Percentiles rank a stretch among this genome's conserved stretches.
Conservation (phyloP, 2,797 vertebrate species). For the Pseudochirops corinnae region DNA sequence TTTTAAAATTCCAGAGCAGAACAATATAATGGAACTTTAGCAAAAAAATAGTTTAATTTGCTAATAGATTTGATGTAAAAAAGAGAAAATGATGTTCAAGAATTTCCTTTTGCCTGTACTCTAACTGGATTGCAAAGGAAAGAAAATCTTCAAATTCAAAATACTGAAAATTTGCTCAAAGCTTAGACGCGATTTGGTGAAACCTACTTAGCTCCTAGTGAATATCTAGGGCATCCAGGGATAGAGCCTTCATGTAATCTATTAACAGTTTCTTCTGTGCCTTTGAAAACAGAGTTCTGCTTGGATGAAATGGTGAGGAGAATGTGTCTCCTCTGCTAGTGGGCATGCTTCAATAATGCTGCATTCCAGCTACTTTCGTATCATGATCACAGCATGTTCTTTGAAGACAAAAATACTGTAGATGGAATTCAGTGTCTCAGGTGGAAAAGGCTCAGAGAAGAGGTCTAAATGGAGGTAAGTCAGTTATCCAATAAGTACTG, state of each 20-base stretch:
- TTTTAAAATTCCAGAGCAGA: constrained; percentile 44
- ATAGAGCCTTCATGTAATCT: neutral
- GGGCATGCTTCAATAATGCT: neutral
- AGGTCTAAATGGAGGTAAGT: neutral
- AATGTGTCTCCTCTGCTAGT: neutral
- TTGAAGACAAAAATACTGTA: neutral
- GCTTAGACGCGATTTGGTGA: constrained; percentile 1
- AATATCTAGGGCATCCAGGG: neutral
- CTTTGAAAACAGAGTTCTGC: constrained; percentile 15
- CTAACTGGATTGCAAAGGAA: constrained; percentile 61
- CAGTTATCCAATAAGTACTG: neutral
- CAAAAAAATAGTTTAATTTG: neutral
- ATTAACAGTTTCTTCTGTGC: neutral
- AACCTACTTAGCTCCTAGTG: constrained; percentile 27
- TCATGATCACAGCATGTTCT: neutral
- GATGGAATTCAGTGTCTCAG: neutral
- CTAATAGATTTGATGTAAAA: constrained; percentile 39
- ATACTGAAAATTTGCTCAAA: constrained; percentile 41
- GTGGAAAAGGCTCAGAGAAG: neutral
- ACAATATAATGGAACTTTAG: constrained; percentile 30
- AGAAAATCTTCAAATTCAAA: constrained; percentile 48
- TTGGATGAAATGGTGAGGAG: constrained; percentile 3
- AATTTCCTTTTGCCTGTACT: constrained; percentile 41
- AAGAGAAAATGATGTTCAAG: constrained; percentile 15
- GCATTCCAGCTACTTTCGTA: neutral